Conservation (phyloP, 1,140 invertebrate species). For the Atta cephalotes region DNA sequence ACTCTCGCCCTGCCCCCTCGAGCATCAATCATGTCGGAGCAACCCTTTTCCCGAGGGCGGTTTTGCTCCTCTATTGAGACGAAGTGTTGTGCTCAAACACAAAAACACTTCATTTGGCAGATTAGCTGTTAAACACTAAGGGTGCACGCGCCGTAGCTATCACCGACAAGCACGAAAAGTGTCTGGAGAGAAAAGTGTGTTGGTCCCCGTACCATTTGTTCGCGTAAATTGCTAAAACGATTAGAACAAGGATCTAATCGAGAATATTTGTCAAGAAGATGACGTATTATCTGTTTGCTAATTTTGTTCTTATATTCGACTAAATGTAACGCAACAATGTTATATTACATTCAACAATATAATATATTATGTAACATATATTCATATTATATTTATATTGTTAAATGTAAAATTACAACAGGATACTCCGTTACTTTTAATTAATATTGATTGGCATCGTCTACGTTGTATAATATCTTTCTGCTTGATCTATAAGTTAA, state of each 20-base stretch:
- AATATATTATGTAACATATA: no score
- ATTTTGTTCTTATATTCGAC: not conserved
- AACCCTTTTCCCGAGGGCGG: constrained; percentile 85
- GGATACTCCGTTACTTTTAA: no score
- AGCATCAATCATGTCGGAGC: constrained; percentile 86
- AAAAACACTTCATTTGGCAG: constrained; percentile 87
- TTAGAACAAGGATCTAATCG: constrained; percentile 59
- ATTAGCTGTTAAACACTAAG: constrained; percentile 86
- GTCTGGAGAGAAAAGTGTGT: constrained; percentile 60
- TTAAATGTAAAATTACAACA: no score
- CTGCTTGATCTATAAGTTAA: no score
- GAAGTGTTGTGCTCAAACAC: constrained; percentile 86
- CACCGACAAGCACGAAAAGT: constrained; percentile 56
- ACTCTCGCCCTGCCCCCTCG: constrained; percentile 79
- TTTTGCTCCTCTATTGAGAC: constrained; percentile 85
- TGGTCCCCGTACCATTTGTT: constrained; percentile 36
- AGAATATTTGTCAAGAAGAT: not conserved
- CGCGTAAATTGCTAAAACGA: constrained; percentile 60
- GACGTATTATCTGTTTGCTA: not conserved
- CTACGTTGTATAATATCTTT: not conserved
- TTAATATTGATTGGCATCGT: not conserved
- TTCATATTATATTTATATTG: no score
- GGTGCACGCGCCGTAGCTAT: constrained; percentile 67
- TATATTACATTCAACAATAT: no score
- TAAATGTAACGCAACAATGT: no score